Evolutionary conservation across 2,113 vertebrate species (phyloP), one percentile per base, ranked within the genome.

Genomic region (Uropsilus gracilis): DNA sequence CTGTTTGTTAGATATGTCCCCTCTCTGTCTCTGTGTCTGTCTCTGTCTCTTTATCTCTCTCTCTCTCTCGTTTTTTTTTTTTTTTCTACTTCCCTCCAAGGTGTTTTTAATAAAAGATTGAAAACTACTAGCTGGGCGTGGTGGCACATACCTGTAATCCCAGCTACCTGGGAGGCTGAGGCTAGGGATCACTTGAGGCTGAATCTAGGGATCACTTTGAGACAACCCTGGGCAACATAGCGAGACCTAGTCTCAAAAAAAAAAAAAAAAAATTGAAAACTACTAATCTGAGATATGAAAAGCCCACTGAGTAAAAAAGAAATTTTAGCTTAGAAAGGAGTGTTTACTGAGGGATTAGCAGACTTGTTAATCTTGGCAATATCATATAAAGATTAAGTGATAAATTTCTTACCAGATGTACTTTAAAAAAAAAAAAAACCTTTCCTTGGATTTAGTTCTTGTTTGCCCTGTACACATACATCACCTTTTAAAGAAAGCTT

Each of bases 401-500:
- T 93, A 53, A 85, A 78, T 39, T 61, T 34, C 57, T 85, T 53
- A 78, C 42, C n/a, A 63, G 64, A 8, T 20, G 32, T 80, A 30
- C 48, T 89, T 89, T 73, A n/a, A n/a, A n/a, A n/a, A n/a, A 50
- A 50, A 24, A 28, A 89, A 48, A 34, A 63, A 55, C 87, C 30
- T 69, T n/a, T 55, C n/a, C 64, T 72, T 94, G 76, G 46, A 63
- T 94, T 93, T 95, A 64, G 72, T 80, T 82, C 73, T 6, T 82
- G 5, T 59, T 86, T 91, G 26, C 90, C 37, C 28, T 91, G 1
- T 76, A 37, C 55, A 93, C 18, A 68, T 83, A 30, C 32, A 78
- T 69, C 61, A 44, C 39, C 92, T 94, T 39, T 20, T 44, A 76
- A 77, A 90, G 94, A 91, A 94, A 90, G 64, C n/a, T 53, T 76